Percentiles rank a stretch among this genome's conserved stretches.
Evolutionary conservation across 1,140 invertebrate species (phyloP).

Genomic region (Druon quercuslanigerum): DNA sequence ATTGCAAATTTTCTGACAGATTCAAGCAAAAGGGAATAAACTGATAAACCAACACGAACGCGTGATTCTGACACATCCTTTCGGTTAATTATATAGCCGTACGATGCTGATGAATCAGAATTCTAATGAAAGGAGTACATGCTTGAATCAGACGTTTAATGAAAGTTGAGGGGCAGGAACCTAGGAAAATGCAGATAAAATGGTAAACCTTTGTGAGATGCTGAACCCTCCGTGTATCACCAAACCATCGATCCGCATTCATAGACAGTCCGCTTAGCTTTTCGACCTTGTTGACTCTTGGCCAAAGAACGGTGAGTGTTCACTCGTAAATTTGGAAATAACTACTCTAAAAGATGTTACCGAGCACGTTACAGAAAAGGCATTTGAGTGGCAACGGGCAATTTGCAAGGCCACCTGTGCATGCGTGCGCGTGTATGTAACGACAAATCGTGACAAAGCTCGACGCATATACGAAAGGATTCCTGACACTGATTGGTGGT

Average conservation of each 20-base stretch:
- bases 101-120: conserved; percentile 10
- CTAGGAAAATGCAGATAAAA: conserved; percentile 10
- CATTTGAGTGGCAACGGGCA: conserved; percentile 42
- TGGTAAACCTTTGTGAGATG: conserved; percentile 6
- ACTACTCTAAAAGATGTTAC: conserved; percentile 35
- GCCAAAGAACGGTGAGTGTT: not conserved
- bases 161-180: conserved; percentile 18
- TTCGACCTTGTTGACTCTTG: conserved; percentile 3
- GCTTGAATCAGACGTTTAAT: not conserved
- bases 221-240: not conserved
- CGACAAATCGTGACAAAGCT: conserved; percentile 52
- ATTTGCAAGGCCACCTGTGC: conserved; percentile 58
- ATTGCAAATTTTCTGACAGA: not conserved
- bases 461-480: conserved; percentile 21
- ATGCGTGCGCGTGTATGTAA: conserved; percentile 29
- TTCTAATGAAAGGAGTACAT: not conserved
- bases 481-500: not conserved
- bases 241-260: not conserved
- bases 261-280: conserved; percentile 13
- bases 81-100: conserved; percentile 9
- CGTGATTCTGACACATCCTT: conserved; percentile 26
- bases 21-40: not conserved
- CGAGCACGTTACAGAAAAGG: conserved; percentile 34
- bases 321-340: conserved; percentile 38
- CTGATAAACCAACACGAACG: not conserved